phyloP scores from a whole-genome alignment of 2,888 invertebrate species.

The Calameuta idolon region DNA sequence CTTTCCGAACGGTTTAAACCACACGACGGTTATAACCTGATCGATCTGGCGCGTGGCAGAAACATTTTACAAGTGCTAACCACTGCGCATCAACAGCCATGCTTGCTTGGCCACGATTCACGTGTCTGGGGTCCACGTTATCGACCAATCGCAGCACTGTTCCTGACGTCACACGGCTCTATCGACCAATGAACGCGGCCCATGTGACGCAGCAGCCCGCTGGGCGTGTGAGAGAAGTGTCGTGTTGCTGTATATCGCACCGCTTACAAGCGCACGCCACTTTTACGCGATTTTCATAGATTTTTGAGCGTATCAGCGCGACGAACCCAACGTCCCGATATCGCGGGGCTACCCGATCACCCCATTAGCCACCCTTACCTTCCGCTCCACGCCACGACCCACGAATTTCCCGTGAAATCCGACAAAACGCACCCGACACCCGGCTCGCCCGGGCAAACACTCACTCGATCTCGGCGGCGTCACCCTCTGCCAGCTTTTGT shows the following conservation, averaged over 20 bases:
- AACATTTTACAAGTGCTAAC: constrained; percentile 65
- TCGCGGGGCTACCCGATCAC: constrained; percentile 4
- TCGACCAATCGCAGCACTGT: constrained; percentile 60
- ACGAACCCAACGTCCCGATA: constrained; percentile 18
- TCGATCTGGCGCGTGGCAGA: constrained; percentile 66
- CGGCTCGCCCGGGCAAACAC: constrained; percentile 63
- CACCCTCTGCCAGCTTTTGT: constrained; percentile 65
- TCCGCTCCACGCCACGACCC: constrained; percentile 42
- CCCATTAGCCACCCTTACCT: constrained; percentile 32
- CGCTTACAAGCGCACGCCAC: constrained; percentile 21
- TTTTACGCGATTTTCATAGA: constrained; percentile 5
- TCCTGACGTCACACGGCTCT: constrained; percentile 66
- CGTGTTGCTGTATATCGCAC: constrained; percentile 23
- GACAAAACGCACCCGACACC: constrained; percentile 53
- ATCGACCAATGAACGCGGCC: constrained; percentile 68
- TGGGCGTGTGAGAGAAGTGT: constrained; percentile 31
- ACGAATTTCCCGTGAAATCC: constrained; percentile 34
- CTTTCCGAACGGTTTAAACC: constrained; percentile 36
- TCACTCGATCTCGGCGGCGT: constrained; percentile 61
- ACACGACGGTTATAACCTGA: constrained; percentile 58
- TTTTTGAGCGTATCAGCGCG: not conserved
- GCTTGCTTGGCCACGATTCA: constrained; percentile 67
- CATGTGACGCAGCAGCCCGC: constrained; percentile 67
- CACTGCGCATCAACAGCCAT: constrained; percentile 68
- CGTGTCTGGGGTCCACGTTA: constrained; percentile 65